phyloP scores from a whole-genome alignment of 2,113 vertebrate genomes.

The Cyphomyrus discorhynchus region DNA sequence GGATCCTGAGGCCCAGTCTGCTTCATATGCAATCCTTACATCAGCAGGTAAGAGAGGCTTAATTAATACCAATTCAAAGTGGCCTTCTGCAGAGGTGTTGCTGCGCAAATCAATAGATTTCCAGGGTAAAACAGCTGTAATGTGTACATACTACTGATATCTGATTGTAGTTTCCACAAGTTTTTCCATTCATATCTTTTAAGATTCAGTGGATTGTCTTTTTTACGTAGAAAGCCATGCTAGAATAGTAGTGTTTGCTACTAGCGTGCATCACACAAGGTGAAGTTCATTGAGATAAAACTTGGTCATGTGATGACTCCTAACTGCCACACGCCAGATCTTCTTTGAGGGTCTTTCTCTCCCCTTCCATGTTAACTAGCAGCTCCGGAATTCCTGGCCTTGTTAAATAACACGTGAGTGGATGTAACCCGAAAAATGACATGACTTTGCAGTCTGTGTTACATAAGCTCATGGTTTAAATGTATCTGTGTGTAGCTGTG shows the following conservation, averaged over 20 bases:
- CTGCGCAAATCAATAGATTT: not conserved
- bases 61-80: not conserved
- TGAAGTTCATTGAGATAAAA: not conserved
- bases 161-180: not conserved
- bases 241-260: not conserved
- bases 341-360: not conserved
- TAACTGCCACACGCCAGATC: not conserved
- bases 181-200: not conserved
- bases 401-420: not conserved
- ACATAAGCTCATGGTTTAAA: not conserved
- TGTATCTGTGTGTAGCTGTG: not conserved
- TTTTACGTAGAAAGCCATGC: not conserved
- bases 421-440: not conserved
- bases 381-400: not conserved
- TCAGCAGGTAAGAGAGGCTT: not conserved
- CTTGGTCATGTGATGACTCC: not conserved
- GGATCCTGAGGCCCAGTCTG: not conserved
- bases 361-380: not conserved
- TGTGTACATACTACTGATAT: not conserved
- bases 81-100: not conserved
- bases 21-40: not conserved
- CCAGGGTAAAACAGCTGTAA: not conserved
- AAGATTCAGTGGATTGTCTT: not conserved
- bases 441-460: not conserved
- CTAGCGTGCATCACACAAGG: not conserved